Conservation (phyloP, 2,797 vertebrate species). For the Cryptoprocta ferox region DNA sequence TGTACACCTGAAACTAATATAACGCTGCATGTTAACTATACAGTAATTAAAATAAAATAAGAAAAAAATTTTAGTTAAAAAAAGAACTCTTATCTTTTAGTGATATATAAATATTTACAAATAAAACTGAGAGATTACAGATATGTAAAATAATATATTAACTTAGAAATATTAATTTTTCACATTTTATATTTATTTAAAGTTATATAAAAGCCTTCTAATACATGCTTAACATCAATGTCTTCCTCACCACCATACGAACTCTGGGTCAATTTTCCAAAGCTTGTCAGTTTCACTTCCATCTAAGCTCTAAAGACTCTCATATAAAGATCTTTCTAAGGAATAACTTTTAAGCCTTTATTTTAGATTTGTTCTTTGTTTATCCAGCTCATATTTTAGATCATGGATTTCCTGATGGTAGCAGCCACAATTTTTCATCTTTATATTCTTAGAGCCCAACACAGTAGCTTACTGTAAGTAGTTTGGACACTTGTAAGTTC, state of each 20-base stretch:
- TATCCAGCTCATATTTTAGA: not conserved
- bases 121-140: not conserved
- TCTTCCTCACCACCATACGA: not conserved
- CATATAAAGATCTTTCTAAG: not conserved
- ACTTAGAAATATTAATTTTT: constrained; percentile 1
- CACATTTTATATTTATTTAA: constrained; percentile 1
- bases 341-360: not conserved
- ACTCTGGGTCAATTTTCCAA: not conserved
- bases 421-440: not conserved
- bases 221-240: not conserved
- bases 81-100: not conserved
- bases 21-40: not conserved
- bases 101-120: constrained; percentile 12
- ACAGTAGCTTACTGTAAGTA: not conserved
- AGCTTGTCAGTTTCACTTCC: not conserved
- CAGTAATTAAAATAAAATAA: not conserved
- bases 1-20: not conserved
- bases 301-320: not conserved
- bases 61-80: not conserved
- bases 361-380: not conserved
- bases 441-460: not conserved
- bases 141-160: not conserved
- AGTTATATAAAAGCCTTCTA: not conserved
- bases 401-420: not conserved
- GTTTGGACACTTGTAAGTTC: not conserved